Evolutionary conservation across 2,797 vertebrate genomes (phyloP).

Genomic region (Acestrorhynchus altus): DNA sequence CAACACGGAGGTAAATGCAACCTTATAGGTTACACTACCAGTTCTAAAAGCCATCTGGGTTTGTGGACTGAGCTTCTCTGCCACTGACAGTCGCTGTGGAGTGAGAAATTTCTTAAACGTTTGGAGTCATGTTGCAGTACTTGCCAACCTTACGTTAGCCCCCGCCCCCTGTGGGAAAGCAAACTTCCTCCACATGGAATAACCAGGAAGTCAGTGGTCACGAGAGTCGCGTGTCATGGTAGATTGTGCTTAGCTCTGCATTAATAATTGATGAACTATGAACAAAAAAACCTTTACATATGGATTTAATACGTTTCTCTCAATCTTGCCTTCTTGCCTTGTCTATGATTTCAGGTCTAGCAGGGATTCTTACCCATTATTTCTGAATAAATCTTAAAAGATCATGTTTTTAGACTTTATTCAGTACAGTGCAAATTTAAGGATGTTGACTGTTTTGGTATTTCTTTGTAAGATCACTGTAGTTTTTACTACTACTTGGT

Average conservation of each 20-base stretch:
- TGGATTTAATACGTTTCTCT: background rate
- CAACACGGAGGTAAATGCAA: conserved; percentile 4
- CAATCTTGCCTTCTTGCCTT: background rate
- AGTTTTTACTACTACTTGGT: background rate
- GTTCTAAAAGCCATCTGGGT: conserved; percentile 1
- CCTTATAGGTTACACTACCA: background rate
- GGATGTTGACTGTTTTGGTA: background rate
- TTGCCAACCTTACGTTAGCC: conserved; percentile 14
- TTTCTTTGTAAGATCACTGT: background rate
- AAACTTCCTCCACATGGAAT: conserved; percentile 9
- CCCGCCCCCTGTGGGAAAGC: background rate
- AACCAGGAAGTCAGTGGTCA: conserved; percentile 26
- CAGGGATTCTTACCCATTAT: too few species aligned
- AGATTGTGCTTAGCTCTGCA: conserved; percentile 23
- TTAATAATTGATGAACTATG: too few species aligned
- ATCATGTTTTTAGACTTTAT: background rate
- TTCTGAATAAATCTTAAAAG: too few species aligned
- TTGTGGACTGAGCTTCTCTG: background rate
- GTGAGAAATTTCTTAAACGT: conserved; percentile 21
- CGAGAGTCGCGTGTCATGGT: conserved; percentile 1
- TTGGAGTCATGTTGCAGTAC: conserved; percentile 7
- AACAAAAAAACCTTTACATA: background rate
- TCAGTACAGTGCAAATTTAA: too few species aligned
- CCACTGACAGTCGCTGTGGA: conserved; percentile 1
- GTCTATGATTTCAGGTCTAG: background rate